Conservation (phyloP, 2,797 vertebrate species). For the Muscicapa striata region DNA sequence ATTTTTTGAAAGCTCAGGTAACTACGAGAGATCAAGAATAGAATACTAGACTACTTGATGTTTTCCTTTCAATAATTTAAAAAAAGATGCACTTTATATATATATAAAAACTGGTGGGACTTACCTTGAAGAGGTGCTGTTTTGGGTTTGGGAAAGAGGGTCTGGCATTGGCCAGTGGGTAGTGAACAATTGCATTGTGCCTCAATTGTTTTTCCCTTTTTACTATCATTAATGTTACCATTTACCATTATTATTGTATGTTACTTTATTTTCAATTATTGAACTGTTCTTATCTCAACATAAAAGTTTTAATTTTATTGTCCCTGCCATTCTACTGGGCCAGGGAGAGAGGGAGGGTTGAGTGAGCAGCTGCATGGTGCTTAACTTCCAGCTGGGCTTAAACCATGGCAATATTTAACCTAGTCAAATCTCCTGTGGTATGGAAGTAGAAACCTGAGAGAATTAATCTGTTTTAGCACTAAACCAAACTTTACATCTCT, state of each 20-base stretch:
- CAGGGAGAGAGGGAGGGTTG: not conserved
- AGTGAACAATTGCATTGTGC: not conserved
- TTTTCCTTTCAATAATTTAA: conserved; percentile 71
- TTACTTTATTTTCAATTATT: not conserved
- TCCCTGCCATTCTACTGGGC: not conserved
- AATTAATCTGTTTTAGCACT: not conserved
- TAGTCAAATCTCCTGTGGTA: not conserved
- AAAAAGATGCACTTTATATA: not conserved
- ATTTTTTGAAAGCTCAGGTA: conserved; percentile 68
- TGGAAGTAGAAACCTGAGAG: not conserved
- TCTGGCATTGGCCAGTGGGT: not conserved
- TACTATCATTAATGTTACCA: not conserved
- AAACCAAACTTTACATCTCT: not conserved
- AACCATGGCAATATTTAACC: not conserved
- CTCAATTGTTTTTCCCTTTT: not conserved
- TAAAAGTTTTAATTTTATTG: not conserved
- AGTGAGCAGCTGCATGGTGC: not conserved
- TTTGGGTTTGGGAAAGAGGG: not conserved
- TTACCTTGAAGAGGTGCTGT: not conserved
- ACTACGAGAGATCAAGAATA: conserved; percentile 46
- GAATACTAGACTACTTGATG: conserved; percentile 72
- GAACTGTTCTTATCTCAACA: not conserved
- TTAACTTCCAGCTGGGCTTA: not conserved
- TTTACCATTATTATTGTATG: not conserved
- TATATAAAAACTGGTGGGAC: too few species aligned